These are phyloP conservation scores for Nemotelus nigrinus DNA, from an alignment of 2,888 invertebrate species.

Conservation along the genomic window DNA sequence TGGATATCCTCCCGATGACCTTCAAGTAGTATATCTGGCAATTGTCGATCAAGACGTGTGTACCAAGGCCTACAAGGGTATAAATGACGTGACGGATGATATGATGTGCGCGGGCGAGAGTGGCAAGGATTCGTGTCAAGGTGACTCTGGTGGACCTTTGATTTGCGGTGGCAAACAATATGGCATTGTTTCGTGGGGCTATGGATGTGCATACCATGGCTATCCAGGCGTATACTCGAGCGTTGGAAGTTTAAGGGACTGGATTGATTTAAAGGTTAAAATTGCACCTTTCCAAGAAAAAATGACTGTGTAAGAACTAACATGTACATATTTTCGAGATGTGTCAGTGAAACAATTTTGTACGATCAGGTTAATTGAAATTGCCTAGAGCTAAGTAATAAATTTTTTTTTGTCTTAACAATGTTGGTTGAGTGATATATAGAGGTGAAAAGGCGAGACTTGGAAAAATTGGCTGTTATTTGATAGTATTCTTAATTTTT, in stretches of 20 bases:
- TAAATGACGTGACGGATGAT: constrained; percentile 57
- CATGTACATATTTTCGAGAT: too few species aligned
- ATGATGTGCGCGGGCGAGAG: constrained; percentile 59
- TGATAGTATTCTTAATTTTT: too few species aligned
- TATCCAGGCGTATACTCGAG: constrained; percentile 36
- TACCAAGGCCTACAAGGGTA: constrained; percentile 45
- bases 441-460: too few species aligned
- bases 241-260: constrained; percentile 25
- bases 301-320: too few species aligned
- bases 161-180: neutral
- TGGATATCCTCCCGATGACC: constrained; percentile 8
- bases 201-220: constrained; percentile 27
- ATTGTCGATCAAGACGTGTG: constrained; percentile 56
- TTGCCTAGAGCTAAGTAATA: too few species aligned
- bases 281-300: too few species aligned
- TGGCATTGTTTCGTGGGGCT: constrained; percentile 45
- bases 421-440: too few species aligned
- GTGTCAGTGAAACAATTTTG: too few species aligned
- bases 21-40: constrained; percentile 33
- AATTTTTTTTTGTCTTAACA: too few species aligned
- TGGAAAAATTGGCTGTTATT: too few species aligned
- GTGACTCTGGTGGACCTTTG: constrained; percentile 43
- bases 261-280: constrained; percentile 1
- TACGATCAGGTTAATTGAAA: too few species aligned
- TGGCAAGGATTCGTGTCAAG: constrained; percentile 43